Base-by-base conservation (phyloP, 1,140 invertebrate genomes). In the Atta cephalotes region DNA sequence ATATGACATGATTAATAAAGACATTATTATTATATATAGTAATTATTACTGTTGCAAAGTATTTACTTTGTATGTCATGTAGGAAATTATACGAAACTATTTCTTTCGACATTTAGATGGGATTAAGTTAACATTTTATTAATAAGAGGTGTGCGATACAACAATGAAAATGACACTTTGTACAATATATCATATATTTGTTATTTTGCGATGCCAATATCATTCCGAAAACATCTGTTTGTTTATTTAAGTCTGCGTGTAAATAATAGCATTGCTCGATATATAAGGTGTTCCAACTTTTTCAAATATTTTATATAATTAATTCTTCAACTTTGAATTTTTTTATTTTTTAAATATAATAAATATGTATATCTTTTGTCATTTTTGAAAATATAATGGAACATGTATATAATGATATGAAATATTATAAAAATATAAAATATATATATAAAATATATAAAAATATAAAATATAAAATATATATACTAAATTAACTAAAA, bases 201-300 rank as follows among this genome's bases (percentile, higher is more conserved):
- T 66, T 31, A 18, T 35, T 66, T 16, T 35, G 35, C 7, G 0
- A 39, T 68, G 18, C 16, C 66, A 39, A 72, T 18, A 12, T 71
- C 68, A 53, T 53, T 31, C 31, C 25, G 49, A 31, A 71, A 51
- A 35, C 28, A 65, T 18, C 68, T 71, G 68, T 53, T 56, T 56
- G 53, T 71, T 71, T 21, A 49, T 70, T 25, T 51, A 45, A 71
- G 28, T 53, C 6, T 72, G 7, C 16, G 2, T 31, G 51, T 16
- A 56, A 53, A 56, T 18, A 72, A 25, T 53, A 71, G 2, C 49
- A 1, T 28, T 31, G 16, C 21, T 72, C 14, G 25, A 6, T 31
- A 53, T 72, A 72, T 0, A 35, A 3, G 28, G 7, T 72, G 28
- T 28, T 28, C 16, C 25, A 72, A 7, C 3, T 72, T 72, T 10